Base-by-base conservation (phyloP, 2,113 vertebrate species). In the Pardalotus punctatus region DNA sequence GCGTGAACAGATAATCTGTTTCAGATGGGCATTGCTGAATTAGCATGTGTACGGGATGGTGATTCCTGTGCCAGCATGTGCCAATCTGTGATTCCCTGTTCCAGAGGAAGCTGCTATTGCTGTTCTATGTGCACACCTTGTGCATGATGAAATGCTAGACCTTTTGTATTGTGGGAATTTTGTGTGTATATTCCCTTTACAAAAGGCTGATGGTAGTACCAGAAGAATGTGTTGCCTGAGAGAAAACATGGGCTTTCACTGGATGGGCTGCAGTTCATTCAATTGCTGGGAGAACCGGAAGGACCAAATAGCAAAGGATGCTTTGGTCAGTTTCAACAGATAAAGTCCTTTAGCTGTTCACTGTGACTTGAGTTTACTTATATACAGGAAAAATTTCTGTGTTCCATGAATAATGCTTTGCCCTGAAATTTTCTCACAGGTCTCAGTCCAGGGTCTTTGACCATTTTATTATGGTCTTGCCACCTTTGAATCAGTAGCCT, bases 121-220 rank as follows among this genome's bases (percentile, higher is more conserved):
- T 82, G 27, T 76, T 71, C 53, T 29, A 5, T 1, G 0, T 56
- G 48, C 22, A 5, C 19, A 6, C 19, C 1, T 2, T 15, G 3
- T n/a, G 31, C 28, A 5, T 2, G 9, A 29, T 24, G 40, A n/a
- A 29, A 16, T 78, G 27, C 43, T 43, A 53, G 53, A 36, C 22
- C 23, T 87, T 60, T 40, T 0, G 4, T 35, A 23, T 23, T 43
- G 22, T 33, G 33, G 28, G 31, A 23, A 35, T 56, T 82, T 86
- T 69, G 31, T 48, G 16, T n/a, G 23, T 27, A 1, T 69, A 29
- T 69, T 87, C 23, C 15, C 48, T 85, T 67, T 69, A 40, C 12
- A 53, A 74, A 71, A 78, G 57, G 81, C 42, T 91, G 67, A 62
- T 60, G 38, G 23, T 45, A 19, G 54, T 12, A 65, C 33, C 5